A percentile compares a stretch with the other conserved stretches of the same genome.
These are phyloP conservation scores for Brachyistius frenatus DNA, from an alignment of 2,113 vertebrate species.

Conservation along the genomic window DNA sequence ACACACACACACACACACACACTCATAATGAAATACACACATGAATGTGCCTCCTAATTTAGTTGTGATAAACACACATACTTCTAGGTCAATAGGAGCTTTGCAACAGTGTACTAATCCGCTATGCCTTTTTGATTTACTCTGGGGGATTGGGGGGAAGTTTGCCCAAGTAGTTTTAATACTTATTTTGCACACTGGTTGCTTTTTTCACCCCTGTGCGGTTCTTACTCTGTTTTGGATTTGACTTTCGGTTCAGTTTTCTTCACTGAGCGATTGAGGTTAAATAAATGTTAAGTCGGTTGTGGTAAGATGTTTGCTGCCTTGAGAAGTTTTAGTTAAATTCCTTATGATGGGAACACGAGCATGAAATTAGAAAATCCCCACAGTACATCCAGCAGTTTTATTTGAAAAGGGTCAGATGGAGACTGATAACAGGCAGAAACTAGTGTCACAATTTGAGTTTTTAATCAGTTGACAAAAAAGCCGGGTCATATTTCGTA, in stretches of 20 bases:
- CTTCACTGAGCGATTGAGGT: slow-evolving; percentile 27
- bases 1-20: slow-evolving; percentile 17
- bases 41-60: slow-evolving; percentile 52
- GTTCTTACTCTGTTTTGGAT: slow-evolving; percentile 2
- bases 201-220: slow-evolving; percentile 19
- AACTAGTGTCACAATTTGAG: slow-evolving; percentile 6
- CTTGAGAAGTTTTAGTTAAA: slow-evolving; percentile 45
- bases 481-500: background rate
- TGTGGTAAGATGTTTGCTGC: slow-evolving; percentile 51
- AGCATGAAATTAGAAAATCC: slow-evolving; percentile 67
- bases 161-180: slow-evolving; percentile 51
- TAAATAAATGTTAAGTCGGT: slow-evolving; percentile 44
- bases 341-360: slow-evolving; percentile 39
- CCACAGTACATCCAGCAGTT: slow-evolving; percentile 5
- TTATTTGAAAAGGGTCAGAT: slow-evolving; percentile 31
- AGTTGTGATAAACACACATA: slow-evolving; percentile 55
- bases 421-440: slow-evolving; percentile 9
- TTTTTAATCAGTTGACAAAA: slow-evolving; percentile 15
- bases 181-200: slow-evolving; percentile 52
- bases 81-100: slow-evolving; percentile 73
- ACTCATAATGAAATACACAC: slow-evolving; percentile 40
- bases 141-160: slow-evolving; percentile 56
- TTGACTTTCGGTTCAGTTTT: slow-evolving; percentile 22
- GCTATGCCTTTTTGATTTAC: slow-evolving; percentile 59
- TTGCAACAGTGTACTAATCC: slow-evolving; percentile 68